Base-by-base conservation (phyloP, 2,888 invertebrate genomes). In the Tipula lateralis region DNA sequence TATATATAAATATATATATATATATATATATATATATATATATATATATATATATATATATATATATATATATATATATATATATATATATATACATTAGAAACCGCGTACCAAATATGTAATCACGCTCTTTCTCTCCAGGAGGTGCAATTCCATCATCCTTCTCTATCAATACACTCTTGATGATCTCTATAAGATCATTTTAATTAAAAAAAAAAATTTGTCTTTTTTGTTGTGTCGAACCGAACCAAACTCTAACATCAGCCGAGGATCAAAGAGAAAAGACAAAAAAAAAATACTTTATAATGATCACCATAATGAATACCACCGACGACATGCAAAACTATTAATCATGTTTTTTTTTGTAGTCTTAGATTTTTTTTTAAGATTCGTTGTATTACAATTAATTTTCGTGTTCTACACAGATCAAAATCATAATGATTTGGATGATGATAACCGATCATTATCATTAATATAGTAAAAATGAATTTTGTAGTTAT, bases 291-390 rank as follows among this genome's bases (percentile, higher is more conserved):
- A 16, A 66, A 66, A 66, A 66, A 44, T 44, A 36, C n/a, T 13
- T 66, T 66, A 66, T 66, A 66, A 66, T 66, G 66, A 66, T 66
- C 66, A 66, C 24, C 66, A 66, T 66, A 66, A 66, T 66, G 66
- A 66, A 66, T 66, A 66, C 66, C 66, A 66, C 66, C 66, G 66
- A 66, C 66, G 66, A 66, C 66, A 66, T 66, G 66, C 66, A 66
- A 66, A 66, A 66, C 66, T 66, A 66, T 66, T 66, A 66, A 66
- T 66, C 66, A 66, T 66, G 19, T 24, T 66, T 66, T 66, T 66
- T 44, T 44, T n/a, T 44, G 0, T 66, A 66, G 66, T 66, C n/a
- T 66, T 66, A 24, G 66, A n/a, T n/a, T n/a, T n/a, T 24, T 66
- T 66, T 66, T 66, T 24, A 66, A 66, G 66, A 24, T 66, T 66